Evolutionary conservation across 2,888 invertebrate species (phyloP), one percentile per base, ranked within the genome.

Genomic region (Nebria salina): DNA sequence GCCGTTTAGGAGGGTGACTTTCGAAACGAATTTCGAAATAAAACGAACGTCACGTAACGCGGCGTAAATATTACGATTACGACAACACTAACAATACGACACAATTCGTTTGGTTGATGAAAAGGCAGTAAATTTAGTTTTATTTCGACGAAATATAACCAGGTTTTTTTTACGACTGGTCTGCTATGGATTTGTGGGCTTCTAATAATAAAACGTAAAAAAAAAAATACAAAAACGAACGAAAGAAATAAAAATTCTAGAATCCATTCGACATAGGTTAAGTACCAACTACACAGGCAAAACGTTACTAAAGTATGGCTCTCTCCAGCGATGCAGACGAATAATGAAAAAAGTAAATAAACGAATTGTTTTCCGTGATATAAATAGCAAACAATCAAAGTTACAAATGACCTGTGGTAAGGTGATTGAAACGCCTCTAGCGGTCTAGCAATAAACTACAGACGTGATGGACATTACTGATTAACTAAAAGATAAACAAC

Each of bases 341-440:
- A 54, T 54, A 54, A 54, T 54, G 54, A 54, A 54, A 54, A 54
- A 54, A 34, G 70, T 70, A 70, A 70, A 70, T 34, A 70, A 70
- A 70, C 25, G 70, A 70, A 70, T 70, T 26, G 70, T 70, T 70
- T 70, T 70, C 26, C 70, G 70, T 70, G 70, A 70, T 70, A 70
- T 70, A 70, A 70, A 70, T 70, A 70, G 70, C 70, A 70, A 70
- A 70, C 70, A 70, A 70, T 70, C 70, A 70, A 70, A 25, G 70
- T 70, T 70, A 70, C 70, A 25, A 34, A 70, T 70, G 70, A 25
- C 70, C 34, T 25, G 70, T 20, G 70, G 66, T 25, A 70, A 70
- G 70, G 70, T 70, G 70, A 70, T 26, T 70, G 70, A 26, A 34
- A 34, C 70, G 70, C 70, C 70, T 70, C 70, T 70, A 25, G 68